These are phyloP conservation scores for Drosophila pruinosa DNA, from an alignment of 1,140 invertebrate species.

Conservation along the genomic window DNA sequence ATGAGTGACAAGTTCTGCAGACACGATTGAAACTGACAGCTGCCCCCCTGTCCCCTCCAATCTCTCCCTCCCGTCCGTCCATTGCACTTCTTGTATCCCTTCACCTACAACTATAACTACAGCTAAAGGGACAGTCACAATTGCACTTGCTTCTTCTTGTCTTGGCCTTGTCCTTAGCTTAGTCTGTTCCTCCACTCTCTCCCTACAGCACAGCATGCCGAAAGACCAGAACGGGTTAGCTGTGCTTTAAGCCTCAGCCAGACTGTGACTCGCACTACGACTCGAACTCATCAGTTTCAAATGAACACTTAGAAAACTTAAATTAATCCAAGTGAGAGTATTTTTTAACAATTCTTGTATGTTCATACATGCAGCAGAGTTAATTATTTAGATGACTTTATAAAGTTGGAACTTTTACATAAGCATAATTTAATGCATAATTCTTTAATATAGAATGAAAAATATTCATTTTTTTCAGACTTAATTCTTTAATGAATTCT, in stretches of 20 bases:
- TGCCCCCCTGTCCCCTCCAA: neutral
- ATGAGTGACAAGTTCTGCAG: slow-evolving; percentile 82
- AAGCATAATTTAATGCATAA: too few species aligned
- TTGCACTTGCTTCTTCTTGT: slow-evolving; percentile 4
- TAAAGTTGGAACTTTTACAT: neutral
- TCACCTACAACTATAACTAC: neutral
- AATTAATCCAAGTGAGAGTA: slow-evolving; percentile 1
- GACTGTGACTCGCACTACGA: neutral
- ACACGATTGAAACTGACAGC: slow-evolving; percentile 82
- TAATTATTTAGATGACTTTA: slow-evolving; percentile 21
- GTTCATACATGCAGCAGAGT: neutral
- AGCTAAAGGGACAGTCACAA: slow-evolving; percentile 11
- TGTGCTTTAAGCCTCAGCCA: neutral
- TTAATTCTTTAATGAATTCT: too few species aligned
- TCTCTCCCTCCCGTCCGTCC: neutral
- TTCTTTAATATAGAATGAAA: too few species aligned
- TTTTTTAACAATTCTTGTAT: neutral
- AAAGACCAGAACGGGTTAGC: neutral
- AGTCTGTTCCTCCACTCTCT: neutral
- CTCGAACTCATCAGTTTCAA: slow-evolving; percentile 1
- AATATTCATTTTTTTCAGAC: too few species aligned
- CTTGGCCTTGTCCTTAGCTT: neutral
- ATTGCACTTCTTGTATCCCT: slow-evolving; percentile 25
- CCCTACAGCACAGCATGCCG: neutral
- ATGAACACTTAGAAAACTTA: slow-evolving; percentile 16